Conservation (phyloP, 2,113 vertebrate species). For the Patagioenas fasciata region DNA sequence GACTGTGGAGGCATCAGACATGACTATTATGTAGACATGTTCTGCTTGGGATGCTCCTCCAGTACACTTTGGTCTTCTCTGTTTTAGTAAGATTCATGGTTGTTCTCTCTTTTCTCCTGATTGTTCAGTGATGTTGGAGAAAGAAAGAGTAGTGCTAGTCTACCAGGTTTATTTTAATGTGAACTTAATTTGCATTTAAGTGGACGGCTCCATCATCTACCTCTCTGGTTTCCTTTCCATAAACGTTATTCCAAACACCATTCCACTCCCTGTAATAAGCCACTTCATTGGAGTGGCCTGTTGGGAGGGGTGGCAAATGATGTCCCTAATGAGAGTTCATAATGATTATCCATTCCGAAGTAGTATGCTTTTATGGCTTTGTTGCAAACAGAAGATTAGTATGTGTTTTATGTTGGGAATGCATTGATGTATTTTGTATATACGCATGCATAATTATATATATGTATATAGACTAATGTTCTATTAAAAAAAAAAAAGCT, state of each 20-base stretch:
- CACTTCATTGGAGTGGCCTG: not conserved
- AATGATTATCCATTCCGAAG: not conserved
- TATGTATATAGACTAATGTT: not conserved
- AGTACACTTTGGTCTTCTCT: not conserved
- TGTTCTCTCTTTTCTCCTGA: not conserved
- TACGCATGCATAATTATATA: too few relatives aligned
- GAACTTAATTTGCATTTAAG: not conserved
- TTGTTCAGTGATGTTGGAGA: not conserved
- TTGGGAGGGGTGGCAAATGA: not conserved
- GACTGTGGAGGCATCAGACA: not conserved
- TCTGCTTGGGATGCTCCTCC: not conserved
- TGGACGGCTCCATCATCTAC: not conserved
- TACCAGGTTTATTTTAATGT: not conserved
- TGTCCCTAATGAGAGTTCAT: not conserved
- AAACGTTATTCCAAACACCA: not conserved
- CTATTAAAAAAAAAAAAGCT: not conserved
- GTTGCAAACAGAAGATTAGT: not conserved
- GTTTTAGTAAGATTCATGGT: not conserved
- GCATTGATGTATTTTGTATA: accelerated
- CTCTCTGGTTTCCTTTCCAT: not conserved
- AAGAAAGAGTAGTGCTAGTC: not conserved
- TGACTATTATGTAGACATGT: not conserved
- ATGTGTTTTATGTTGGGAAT: not conserved
- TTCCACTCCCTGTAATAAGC: not conserved
- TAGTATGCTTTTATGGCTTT: not conserved